These are phyloP conservation scores for Bombyx mandarina DNA, from an alignment of 1,140 invertebrate species.

Conservation along the genomic window DNA sequence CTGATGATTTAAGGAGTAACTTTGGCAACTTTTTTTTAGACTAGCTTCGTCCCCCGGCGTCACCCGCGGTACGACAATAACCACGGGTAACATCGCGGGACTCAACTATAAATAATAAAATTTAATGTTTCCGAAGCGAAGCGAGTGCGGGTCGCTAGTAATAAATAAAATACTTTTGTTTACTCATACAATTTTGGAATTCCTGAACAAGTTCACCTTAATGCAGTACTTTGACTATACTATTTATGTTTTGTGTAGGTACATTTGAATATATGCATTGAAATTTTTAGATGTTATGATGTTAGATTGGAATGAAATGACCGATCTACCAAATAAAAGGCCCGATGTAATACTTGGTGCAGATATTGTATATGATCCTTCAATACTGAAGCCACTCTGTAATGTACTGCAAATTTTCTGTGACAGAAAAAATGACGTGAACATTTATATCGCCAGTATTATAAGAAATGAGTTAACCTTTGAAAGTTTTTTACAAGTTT, in stretches of 20 bases:
- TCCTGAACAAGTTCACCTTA: not conserved
- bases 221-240: too few relatives aligned
- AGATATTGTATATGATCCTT: conserved; percentile 60
- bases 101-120: too few relatives aligned
- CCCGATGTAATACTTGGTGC: conserved; percentile 56
- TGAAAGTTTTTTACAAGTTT: conserved; percentile 26
- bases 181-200: not conserved
- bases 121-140: too few relatives aligned
- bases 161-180: too few relatives aligned
- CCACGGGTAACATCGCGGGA: too few relatives aligned
- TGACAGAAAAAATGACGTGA: conserved; percentile 32
- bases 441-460: conserved; percentile 50
- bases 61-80: too few relatives aligned
- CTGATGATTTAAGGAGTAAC: not conserved
- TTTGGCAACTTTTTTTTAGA: not conserved
- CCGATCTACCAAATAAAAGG: conserved; percentile 20
- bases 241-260: not conserved
- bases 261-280: not conserved
- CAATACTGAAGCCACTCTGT: conserved; percentile 41
- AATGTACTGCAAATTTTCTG: conserved; percentile 39
- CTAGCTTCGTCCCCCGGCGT: too few relatives aligned
- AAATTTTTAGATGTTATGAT: conserved; percentile 31
- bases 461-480: conserved; percentile 54
- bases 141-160: too few relatives aligned
- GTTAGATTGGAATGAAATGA: conserved; percentile 45